Conservation (phyloP, 2,797 vertebrate genomes). For the Aldrovandia affinis region DNA sequence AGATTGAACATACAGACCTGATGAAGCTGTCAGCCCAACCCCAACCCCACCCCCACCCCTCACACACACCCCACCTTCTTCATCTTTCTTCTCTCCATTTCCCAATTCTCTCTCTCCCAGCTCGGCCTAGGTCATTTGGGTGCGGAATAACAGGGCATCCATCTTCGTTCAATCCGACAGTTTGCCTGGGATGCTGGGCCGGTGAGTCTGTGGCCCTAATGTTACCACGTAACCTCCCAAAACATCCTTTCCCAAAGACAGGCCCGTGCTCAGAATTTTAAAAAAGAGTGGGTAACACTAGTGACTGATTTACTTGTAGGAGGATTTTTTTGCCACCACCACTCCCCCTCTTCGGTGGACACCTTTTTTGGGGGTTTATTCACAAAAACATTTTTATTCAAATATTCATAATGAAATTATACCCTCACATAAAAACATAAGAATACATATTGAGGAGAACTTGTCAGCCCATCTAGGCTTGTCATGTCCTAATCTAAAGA, state of each 20-base stretch:
- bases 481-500: too few relatives aligned
- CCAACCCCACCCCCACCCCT: neutral
- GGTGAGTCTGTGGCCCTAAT: neutral
- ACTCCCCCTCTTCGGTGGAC: too few relatives aligned
- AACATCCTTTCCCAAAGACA: neutral
- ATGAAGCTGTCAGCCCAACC: neutral
- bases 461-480: too few relatives aligned
- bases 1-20: neutral
- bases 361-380: too few relatives aligned
- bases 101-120: neutral
- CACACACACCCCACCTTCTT: neutral
- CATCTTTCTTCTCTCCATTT: neutral
- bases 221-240: neutral
- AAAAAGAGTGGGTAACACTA: neutral
- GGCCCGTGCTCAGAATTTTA: neutral
- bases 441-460: too few relatives aligned
- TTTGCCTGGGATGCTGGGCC: neutral
- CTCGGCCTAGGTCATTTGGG: neutral
- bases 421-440: too few relatives aligned
- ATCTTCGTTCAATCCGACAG: slow-evolving; percentile 24
- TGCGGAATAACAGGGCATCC: slow-evolving; percentile 19
- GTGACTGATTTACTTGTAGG: neutral
- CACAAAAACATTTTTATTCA: too few relatives aligned
- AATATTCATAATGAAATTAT: too few relatives aligned
- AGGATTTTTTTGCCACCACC: too few relatives aligned